Percentiles rank a stretch among this genome's conserved stretches.
Evolutionary conservation across 1,140 invertebrate genomes (phyloP).

Genomic region (Lerema accius): DNA sequence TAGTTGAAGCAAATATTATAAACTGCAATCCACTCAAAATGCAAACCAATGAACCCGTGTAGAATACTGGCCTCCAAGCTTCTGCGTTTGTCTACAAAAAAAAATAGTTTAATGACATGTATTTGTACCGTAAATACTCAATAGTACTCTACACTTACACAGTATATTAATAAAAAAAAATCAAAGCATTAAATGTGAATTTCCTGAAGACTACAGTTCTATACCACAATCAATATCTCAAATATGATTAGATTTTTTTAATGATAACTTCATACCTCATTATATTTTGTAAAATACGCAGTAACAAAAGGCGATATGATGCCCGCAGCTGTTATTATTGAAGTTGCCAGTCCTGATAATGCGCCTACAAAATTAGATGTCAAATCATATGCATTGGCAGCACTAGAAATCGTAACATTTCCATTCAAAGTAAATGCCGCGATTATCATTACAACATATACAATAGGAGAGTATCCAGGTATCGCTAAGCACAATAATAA

Average conservation of each 20-base stretch:
- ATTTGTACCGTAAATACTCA: too few relatives aligned
- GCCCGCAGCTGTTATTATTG: slow-evolving; percentile 86
- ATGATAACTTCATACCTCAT: slow-evolving; percentile 79
- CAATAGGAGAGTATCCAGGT: slow-evolving; percentile 84
- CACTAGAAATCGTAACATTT: slow-evolving; percentile 90
- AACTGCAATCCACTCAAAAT: slow-evolving; percentile 85
- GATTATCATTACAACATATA: slow-evolving; percentile 87
- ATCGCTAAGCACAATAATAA: slow-evolving; percentile 85
- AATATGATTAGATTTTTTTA: too few relatives aligned
- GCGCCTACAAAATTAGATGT: slow-evolving; percentile 90
- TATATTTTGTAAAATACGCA: slow-evolving; percentile 83
- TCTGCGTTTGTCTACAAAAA: slow-evolving; percentile 85
- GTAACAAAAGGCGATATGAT: slow-evolving; percentile 87
- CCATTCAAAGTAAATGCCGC: slow-evolving; percentile 91
- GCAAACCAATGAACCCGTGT: slow-evolving; percentile 87
- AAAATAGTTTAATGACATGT: slow-evolving; percentile 8
- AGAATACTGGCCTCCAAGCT: slow-evolving; percentile 89
- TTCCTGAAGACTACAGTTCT: too few relatives aligned
- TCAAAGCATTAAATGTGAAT: too few relatives aligned
- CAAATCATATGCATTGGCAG: slow-evolving; percentile 92
- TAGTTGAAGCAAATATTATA: slow-evolving; percentile 85
- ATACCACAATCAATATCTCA: too few relatives aligned
- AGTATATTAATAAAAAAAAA: too few relatives aligned
- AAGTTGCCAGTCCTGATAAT: slow-evolving; percentile 87
- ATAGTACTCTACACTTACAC: too few relatives aligned